Evolutionary conservation across 2,797 vertebrate genomes (phyloP).

Genomic region (Pseudocheirus occidentalis): DNA sequence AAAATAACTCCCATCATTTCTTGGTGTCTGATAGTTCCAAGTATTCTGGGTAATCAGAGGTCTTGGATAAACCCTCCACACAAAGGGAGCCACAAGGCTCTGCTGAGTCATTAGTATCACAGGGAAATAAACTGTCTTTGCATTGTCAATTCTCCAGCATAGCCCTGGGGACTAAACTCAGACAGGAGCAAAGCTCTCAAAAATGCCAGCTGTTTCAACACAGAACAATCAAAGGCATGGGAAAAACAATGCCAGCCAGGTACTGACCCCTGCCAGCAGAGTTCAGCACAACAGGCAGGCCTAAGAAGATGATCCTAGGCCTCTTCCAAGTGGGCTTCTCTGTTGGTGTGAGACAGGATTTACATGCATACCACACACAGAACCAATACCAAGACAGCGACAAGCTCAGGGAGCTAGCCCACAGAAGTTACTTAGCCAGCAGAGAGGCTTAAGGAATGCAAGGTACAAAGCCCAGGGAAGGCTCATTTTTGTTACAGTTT

Average conservation of each 20-base stretch:
- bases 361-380: background rate
- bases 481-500: background rate
- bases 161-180: background rate
- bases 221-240: background rate
- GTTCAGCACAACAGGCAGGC: conserved; percentile 20
- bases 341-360: background rate
- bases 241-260: background rate
- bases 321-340: background rate
- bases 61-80: background rate
- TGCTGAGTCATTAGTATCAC: background rate
- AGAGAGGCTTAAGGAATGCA: background rate
- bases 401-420: background rate
- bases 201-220: background rate
- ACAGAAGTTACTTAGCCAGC: background rate
- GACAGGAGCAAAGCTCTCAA: background rate
- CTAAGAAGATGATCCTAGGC: conserved; percentile 3
- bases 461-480: conserved; percentile 16
- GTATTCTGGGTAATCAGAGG: background rate
- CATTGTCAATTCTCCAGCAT: background rate
- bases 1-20: background rate
- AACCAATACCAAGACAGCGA: background rate
- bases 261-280: background rate
- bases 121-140: background rate
- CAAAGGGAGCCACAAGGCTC: background rate
- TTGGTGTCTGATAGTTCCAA: background rate